Evolutionary conservation across 2,888 invertebrate species (phyloP), one percentile per base, ranked within the genome.

Genomic region (Ceratothoa steindachneri): DNA sequence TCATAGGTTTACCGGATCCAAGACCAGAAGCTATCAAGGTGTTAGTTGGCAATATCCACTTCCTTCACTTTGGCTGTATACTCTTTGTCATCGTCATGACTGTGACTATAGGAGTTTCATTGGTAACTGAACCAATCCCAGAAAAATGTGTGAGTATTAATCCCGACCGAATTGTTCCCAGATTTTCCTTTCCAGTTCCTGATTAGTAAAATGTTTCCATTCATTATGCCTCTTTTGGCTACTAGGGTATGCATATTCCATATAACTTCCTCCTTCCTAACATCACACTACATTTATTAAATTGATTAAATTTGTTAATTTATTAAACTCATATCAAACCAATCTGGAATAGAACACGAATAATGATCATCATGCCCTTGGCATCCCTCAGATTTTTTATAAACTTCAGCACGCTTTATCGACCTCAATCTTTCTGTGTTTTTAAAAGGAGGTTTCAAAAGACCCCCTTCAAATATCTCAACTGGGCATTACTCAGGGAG

Each of bases 1-100:
- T n/a, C n/a, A 7, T 65, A 71, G 64, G 15, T 24, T 31, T 24
- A n/a, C 71, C 69, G 1, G 84, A 84, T 77, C 80, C 80, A 1
- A 74, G 84, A 27, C 84, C 84, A 1, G 81, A 81, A 27, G 81
- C 83, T 78, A 82, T 84, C 9, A 82, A 80, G 74, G 30, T 72
- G 24, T 76, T 82, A 30, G 82, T 83, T 15, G 80, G 81, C 2
- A 82, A 84, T 71, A 81, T 85, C 7, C 85, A 85, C 74, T 85
- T 84, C 80, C 83, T 87, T 1, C 86, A 87, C 81, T 87, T 87
- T 81, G 87, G 86, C n/a, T 83, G 85, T 69, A 82, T 87, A 28
- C 83, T 87, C n/a, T 87, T 87, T 77, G 79, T 82, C 28, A 82
- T 87, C 24, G 83, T 84, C 29, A 75, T 82, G 31, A 76, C 84